Percentiles rank a stretch among this genome's conserved stretches.
phyloP scores from a whole-genome alignment of 2,113 vertebrate species.

The Colinus virginianus region DNA sequence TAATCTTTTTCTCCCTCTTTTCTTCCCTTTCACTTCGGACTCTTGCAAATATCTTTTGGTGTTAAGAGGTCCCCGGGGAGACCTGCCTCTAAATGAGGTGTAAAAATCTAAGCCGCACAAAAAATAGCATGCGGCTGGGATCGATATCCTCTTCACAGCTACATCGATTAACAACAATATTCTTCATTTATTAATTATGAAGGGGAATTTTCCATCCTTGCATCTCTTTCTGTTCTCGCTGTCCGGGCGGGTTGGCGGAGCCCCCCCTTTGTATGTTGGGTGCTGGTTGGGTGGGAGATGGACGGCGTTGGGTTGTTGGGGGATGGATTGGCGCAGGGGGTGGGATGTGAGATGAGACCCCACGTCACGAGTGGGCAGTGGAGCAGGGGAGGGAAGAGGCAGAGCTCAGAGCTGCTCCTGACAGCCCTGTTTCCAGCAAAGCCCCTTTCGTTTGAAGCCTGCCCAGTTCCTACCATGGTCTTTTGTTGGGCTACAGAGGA shows the following conservation, averaged over 20 bases:
- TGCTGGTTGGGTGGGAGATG: accelerated
- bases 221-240: constrained; percentile 50
- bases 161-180: constrained; percentile 86
- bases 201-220: constrained; percentile 78
- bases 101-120: constrained; percentile 82
- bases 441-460: background rate
- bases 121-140: constrained; percentile 71
- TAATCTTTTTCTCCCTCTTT: constrained; percentile 37
- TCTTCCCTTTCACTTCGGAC: constrained; percentile 42
- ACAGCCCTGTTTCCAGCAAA: accelerated
- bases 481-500: background rate
- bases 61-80: constrained; percentile 82
- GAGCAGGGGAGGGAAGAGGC: background rate
- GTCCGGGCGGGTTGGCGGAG: background rate
- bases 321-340: background rate
- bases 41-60: constrained; percentile 78
- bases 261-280: background rate
- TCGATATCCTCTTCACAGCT: constrained; percentile 83
- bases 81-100: constrained; percentile 81
- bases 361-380: accelerated
- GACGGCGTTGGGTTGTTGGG: background rate
- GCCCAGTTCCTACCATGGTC: background rate
- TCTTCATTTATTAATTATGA: constrained; percentile 90
- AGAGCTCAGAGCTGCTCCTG: accelerated
- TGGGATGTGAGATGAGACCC: background rate